Evolutionary conservation across 2,797 vertebrate species (phyloP).

Genomic region (Cichlasoma orientale): DNA sequence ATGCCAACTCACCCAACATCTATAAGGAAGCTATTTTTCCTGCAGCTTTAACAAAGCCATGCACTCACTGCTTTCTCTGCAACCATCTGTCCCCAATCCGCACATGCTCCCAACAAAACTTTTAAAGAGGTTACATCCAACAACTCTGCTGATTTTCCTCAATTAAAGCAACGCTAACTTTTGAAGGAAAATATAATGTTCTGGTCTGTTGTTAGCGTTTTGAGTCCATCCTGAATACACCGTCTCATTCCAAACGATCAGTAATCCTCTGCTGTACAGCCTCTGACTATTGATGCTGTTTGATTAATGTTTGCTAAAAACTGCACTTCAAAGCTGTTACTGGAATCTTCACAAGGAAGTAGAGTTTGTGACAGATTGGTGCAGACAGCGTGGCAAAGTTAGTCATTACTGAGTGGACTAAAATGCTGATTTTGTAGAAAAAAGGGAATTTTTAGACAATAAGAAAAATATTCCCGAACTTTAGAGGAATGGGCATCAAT

Average conservation of each 20-base stretch:
- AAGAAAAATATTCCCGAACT: neutral
- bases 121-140: slow-evolving; percentile 26
- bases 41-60: slow-evolving; percentile 59
- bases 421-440: neutral
- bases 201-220: neutral
- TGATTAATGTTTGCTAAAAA: slow-evolving; percentile 3
- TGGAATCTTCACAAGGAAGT: neutral
- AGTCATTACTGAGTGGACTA: neutral
- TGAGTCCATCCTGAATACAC: neutral
- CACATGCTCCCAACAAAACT: slow-evolving; percentile 36
- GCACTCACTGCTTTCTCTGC: slow-evolving; percentile 54
- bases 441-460: neutral
- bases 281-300: neutral
- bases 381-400: neutral
- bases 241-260: neutral
- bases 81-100: slow-evolving; percentile 72
- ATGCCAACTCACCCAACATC: slow-evolving; percentile 39
- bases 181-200: slow-evolving; percentile 1
- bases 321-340: neutral
- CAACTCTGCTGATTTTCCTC: slow-evolving; percentile 5
- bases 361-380: neutral
- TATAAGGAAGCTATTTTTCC: slow-evolving; percentile 59
- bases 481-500: neutral
- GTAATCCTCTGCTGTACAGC: neutral
- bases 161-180: slow-evolving; percentile 25